A percentile compares a stretch with the other conserved stretches of the same genome.
These are phyloP conservation scores for Bombycilla garrulus DNA, from an alignment of 2,113 vertebrate genomes.

Conservation along the genomic window DNA sequence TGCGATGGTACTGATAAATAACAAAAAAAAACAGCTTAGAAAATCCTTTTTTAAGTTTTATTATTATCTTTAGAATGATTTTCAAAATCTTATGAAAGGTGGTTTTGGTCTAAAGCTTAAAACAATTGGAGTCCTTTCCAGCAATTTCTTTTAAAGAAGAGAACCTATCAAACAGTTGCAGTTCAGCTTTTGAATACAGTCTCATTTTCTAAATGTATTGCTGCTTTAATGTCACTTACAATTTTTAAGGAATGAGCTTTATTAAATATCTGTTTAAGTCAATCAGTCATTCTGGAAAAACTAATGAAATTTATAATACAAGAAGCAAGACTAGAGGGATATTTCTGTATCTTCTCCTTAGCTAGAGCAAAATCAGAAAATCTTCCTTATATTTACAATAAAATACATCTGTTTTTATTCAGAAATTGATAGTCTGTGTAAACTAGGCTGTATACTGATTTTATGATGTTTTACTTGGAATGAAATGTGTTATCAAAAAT, in stretches of 20 bases:
- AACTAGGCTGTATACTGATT: not conserved
- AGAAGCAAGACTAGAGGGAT: not conserved
- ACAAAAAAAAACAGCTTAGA: not conserved
- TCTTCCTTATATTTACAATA: not conserved
- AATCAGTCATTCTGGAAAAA: conserved; percentile 22
- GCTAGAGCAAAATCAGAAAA: not conserved
- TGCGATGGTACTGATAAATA: not conserved
- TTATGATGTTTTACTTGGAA: not conserved
- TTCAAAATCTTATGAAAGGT: conserved; percentile 9
- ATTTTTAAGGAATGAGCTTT: conserved; percentile 32
- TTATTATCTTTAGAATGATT: not conserved
- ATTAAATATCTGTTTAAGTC: conserved; percentile 47
- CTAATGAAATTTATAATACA: conserved; percentile 25
- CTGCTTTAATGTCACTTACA: conserved; percentile 41
- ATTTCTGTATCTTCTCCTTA: not conserved
- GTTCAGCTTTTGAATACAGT: not conserved
- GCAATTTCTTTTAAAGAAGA: conserved; percentile 38
- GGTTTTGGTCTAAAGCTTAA: not conserved
- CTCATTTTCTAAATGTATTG: conserved; percentile 35
- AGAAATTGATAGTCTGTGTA: not conserved
- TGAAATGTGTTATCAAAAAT: not conserved
- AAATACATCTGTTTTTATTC: not conserved
- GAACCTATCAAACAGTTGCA: conserved; percentile 37
- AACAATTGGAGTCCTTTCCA: conserved; percentile 18
- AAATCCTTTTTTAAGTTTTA: not conserved